Evolutionary conservation across 1,140 invertebrate species (phyloP).

Genomic region (Drosophila leontia): DNA sequence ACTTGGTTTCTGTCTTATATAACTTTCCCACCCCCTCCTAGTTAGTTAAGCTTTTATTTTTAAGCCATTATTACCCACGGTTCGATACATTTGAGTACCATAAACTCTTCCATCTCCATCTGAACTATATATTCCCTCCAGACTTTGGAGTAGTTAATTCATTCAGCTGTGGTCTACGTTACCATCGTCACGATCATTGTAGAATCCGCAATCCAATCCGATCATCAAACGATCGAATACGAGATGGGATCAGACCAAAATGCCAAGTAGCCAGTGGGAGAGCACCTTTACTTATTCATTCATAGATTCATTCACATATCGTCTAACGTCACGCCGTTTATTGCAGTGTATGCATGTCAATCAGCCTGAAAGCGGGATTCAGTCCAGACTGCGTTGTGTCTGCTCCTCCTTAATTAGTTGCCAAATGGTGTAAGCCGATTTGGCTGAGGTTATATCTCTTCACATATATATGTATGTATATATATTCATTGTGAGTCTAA

Average conservation of each 20-base stretch:
- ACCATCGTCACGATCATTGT: constrained; percentile 22
- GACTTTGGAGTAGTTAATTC: constrained; percentile 7
- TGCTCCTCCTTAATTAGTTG: constrained; percentile 46
- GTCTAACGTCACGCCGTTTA: constrained; percentile 43
- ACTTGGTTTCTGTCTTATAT: background rate
- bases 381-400: constrained; percentile 5
- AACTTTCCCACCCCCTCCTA: background rate
- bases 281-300: constrained; percentile 42
- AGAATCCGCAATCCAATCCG: constrained; percentile 1
- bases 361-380: constrained; percentile 22
- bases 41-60: background rate
- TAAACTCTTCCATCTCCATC: constrained; percentile 11
- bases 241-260: constrained; percentile 24
- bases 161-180: constrained; percentile 41
- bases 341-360: constrained; percentile 62
- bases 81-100: constrained; percentile 7
- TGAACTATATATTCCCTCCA: constrained; percentile 31
- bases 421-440: constrained; percentile 41
- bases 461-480: constrained; percentile 2
- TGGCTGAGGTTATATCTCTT: constrained; percentile 17
- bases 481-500: constrained; percentile 6
- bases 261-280: constrained; percentile 27
- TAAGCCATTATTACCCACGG: background rate
- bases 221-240: constrained; percentile 3
- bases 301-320: constrained; percentile 48